Evolutionary conservation across 37 sponge, comb jelly and placozoan species (phyloP), one percentile per base, ranked within the genome.

Genomic region (Bolinopsis microptera): DNA sequence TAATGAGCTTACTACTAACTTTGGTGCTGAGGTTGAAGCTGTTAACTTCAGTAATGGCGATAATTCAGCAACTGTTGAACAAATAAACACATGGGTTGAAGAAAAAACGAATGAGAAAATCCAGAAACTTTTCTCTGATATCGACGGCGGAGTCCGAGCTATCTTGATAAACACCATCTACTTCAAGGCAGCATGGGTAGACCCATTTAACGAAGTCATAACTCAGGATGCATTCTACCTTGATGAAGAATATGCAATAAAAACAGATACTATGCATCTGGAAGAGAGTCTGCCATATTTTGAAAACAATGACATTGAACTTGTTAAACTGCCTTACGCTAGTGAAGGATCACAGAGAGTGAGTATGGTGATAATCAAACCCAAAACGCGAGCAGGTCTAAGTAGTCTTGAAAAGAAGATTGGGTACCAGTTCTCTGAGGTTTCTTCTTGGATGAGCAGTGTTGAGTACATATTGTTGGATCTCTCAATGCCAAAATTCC

Each of bases 21-120:
- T 86, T 86, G 48, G 28, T 39, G 90, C 90, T 8, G 27, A 23
- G 9, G 30, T 39, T 33, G 90, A 41, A 26, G 30, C 41, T 8
- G 61, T 86, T 18, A 86, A 86, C 61, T 86, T 93, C 93, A 72
- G 9, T 32, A 2, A 74, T 69, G 76, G 93, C 24, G 72, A 93
- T n/a, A 77, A 77, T 18, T 77, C 80, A 33, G 80, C 80, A 3
- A 69, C 93, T 8, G 76, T 72, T 69, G 76, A 69, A 24, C n/a
- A 48, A n/a, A 93, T 93, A 16, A 93, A 93, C 35, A 35, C 22
- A 35, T 93, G 93, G 93, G 76, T 93, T 9, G 93, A 93, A 36
- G 39, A 18, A 32, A 69, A 74, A 69, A 93, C 93, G 3, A 93
- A 93, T 69, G 75, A 35, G 24, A 93, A 93, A 93, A 93, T 93